These are phyloP conservation scores for pig (Sus scrofa) DNA, from an alignment of 2,113 vertebrate species.

Conservation along the genomic window T2T-Sscrofa CM000828.6:59014501-59015000, in stretches of 20 bases:
- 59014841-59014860: conserved; percentile 70
- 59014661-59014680: conserved; percentile 27
- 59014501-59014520: conserved; percentile 65
- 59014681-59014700: neutral
- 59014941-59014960: neutral
- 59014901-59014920: conserved; percentile 27
- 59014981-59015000: neutral
- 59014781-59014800: neutral
- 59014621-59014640: neutral
- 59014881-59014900: neutral
- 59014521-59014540: conserved; percentile 78
- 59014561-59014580: conserved; percentile 40
- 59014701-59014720: conserved; percentile 43
- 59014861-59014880: neutral
- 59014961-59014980: neutral
- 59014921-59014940: neutral
- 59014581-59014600: conserved; percentile 39
- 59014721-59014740: conserved; percentile 33
- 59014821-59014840: neutral
- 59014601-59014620: neutral
- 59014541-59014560: conserved; percentile 80
- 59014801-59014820: neutral
- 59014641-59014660: conserved; percentile 24
- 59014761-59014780: neutral
- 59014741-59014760: neutral